These are phyloP conservation scores for Melanostoma scalare DNA, from an alignment of 2,888 invertebrate species.

Conservation along the genomic window DNA sequence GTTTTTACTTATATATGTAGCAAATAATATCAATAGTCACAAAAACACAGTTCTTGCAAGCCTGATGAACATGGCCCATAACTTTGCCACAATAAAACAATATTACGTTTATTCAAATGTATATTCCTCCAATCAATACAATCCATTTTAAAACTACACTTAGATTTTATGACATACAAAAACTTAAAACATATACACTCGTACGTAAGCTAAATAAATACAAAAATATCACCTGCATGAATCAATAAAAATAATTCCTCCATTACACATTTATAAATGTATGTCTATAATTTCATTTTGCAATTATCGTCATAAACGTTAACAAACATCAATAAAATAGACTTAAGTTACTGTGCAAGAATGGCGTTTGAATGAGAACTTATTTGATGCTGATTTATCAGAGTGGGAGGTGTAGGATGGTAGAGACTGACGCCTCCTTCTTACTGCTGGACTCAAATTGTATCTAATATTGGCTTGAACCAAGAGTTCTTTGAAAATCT, in stretches of 20 bases:
- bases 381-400: conserved; percentile 74
- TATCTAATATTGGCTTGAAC: conserved; percentile 83
- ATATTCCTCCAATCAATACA: conserved; percentile 35
- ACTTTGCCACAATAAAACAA: conserved; percentile 1
- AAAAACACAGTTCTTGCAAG: no score
- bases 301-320: no score
- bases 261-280: conserved; percentile 33
- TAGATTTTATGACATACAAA: conserved; percentile 44
- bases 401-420: conserved; percentile 78
- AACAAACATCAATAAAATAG: background rate
- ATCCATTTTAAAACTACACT: conserved; percentile 48
- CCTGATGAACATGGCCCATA: no score
- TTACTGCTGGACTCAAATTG: conserved; percentile 82
- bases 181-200: conserved; percentile 36
- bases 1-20: no score
- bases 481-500: conserved; percentile 83
- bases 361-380: conserved; percentile 75
- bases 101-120: conserved; percentile 11
- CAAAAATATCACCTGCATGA: conserved; percentile 70
- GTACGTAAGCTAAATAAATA: conserved; percentile 52
- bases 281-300: background rate
- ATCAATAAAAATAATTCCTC: conserved; percentile 45
- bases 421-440: conserved; percentile 81
- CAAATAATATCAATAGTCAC: no score
- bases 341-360: conserved; percentile 77